Evolutionary conservation across 2,888 invertebrate genomes (phyloP).

Genomic region (Elegia similella): DNA sequence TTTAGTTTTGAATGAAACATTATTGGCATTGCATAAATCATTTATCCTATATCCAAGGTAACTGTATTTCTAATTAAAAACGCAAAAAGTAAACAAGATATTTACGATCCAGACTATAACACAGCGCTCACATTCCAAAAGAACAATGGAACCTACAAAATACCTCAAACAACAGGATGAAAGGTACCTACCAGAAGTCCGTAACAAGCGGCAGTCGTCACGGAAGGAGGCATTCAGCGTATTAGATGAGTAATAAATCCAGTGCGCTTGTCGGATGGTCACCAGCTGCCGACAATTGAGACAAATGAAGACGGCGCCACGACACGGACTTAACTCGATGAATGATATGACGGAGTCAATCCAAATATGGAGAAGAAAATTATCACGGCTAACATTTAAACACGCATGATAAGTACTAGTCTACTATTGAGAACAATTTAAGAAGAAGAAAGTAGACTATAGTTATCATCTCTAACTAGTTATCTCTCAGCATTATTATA

Average conservation of each 20-base stretch:
- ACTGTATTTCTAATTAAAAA: neutral
- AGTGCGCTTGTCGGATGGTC: slow-evolving; percentile 38
- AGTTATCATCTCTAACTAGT: no score
- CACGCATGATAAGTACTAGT: no score
- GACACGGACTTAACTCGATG: slow-evolving; percentile 26
- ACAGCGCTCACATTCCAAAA: neutral
- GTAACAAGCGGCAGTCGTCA: neutral
- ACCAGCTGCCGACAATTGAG: slow-evolving; percentile 68
- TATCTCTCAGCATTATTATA: no score
- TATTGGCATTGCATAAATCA: neutral
- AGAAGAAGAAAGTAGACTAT: no score
- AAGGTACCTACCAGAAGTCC: slow-evolving; percentile 4
- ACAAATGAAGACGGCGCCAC: slow-evolving; percentile 69
- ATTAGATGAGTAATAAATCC: slow-evolving; percentile 42
- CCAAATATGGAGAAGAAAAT: neutral
- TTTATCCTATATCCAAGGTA: neutral
- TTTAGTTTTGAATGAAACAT: neutral
- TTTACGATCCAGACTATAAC: neutral
- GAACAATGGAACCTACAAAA: neutral
- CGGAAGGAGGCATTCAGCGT: slow-evolving; percentile 21
- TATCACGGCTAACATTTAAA: neutral
- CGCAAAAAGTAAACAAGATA: neutral
- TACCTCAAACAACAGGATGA: slow-evolving; percentile 4
- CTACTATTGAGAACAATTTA: no score
- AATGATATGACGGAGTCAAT: slow-evolving; percentile 15